Percentiles rank a stretch among this genome's conserved stretches.
Conservation (phyloP, 2,113 vertebrate genomes). For the Heterochromis multidens region DNA sequence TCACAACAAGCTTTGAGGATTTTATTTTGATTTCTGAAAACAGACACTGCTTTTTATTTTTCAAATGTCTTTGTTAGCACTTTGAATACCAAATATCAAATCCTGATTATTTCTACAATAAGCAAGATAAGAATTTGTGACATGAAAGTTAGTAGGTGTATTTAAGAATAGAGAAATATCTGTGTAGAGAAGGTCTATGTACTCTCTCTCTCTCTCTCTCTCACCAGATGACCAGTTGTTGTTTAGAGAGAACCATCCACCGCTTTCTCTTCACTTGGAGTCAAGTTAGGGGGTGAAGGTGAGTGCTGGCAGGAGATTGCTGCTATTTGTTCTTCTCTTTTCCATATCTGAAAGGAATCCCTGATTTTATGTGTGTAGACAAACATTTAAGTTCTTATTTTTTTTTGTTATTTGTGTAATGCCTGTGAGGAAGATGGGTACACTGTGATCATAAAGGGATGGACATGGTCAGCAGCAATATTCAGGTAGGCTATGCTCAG, state of each 20-base stretch:
- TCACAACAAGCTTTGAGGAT: background rate
- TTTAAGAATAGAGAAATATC: background rate
- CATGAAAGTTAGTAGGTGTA: background rate
- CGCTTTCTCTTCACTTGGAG: background rate
- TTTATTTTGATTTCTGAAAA: background rate
- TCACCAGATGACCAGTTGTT: background rate
- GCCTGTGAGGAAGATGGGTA: background rate
- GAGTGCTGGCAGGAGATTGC: background rate
- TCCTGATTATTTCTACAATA: background rate
- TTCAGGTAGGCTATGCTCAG: too few relatives aligned
- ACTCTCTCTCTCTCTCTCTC: background rate
- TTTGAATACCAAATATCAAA: background rate
- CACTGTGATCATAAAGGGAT: too few relatives aligned
- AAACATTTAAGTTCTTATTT: background rate
- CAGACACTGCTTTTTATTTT: background rate
- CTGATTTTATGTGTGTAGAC: background rate
- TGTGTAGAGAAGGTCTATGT: background rate
- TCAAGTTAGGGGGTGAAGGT: too few relatives aligned
- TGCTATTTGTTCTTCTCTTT: background rate
- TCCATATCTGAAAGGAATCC: background rate
- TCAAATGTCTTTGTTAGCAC: background rate
- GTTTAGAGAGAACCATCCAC: background rate
- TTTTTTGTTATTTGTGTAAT: background rate
- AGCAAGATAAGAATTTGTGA: background rate
- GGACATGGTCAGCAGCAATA: too few relatives aligned